Evolutionary conservation across 2,113 vertebrate species (phyloP), one percentile per base, ranked within the genome.

Genomic region (Aix galericulata): DNA sequence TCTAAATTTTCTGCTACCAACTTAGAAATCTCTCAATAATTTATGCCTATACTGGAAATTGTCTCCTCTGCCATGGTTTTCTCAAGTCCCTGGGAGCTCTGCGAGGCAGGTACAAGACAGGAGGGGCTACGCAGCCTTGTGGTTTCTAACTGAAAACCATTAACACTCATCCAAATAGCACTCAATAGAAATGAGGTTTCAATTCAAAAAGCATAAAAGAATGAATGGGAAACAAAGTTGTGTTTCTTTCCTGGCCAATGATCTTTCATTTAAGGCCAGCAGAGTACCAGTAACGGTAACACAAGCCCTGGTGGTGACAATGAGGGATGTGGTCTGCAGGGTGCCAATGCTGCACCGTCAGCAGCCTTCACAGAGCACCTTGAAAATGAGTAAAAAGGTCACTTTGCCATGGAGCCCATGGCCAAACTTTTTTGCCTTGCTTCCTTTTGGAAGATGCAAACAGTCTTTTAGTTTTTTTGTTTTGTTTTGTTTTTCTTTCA

Each of bases 121-220:
- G 29, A 5, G 81, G 56, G 69, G 44, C 63, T 68, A 53, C 40
- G 82, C 89, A 83, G 8, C 11, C 36, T 22, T n/a, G 26, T 1
- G 40, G 94, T 92, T 53, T 93, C 64, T 77, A 67, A 77, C 17
- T 82, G 89, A 77, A 90, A 86, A 75, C 38, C 27, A 76, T 29
- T 22, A 81, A 18, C 63, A 55, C 13, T 75, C 59, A 93, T 77
- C 68, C 56, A 59, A 93, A 77, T 17, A 71, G 27, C 22, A 55
- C 48, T 76, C 85, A 93, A 53, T 6, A 80, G 59, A 85, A 94
- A 89, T 36, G 46, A 80, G 18, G 25, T 79, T 94, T 94, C 87
- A 89, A 73, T 73, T 27, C 59, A 82, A 89, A 82, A 85, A 40
- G 11, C 60, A 44, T 77, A 62, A 69, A 96, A 86, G 40, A 75